Evolutionary conservation across 2,888 invertebrate species (phyloP).

Genomic region (Melinaea menophilus): DNA sequence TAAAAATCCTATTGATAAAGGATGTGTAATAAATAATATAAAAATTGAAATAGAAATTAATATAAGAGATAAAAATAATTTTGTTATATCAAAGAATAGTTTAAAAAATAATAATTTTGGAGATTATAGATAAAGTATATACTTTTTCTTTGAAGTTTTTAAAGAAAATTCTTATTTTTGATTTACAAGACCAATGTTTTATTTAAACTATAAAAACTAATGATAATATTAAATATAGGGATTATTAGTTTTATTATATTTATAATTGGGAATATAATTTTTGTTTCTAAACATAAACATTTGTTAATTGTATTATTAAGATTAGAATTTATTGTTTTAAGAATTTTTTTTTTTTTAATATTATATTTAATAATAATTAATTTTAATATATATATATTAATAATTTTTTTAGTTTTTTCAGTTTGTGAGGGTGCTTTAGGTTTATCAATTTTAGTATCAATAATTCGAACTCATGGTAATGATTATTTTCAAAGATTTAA

Average conservation of each 20-base stretch:
- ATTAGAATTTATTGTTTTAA: constrained; percentile 79
- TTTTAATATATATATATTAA: constrained; percentile 70
- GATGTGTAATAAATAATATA: constrained; percentile 62
- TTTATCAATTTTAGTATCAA: constrained; percentile 78
- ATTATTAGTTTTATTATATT: constrained; percentile 66
- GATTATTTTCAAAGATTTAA: constrained; percentile 80
- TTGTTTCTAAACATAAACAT: constrained; percentile 78
- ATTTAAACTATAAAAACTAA: constrained; percentile 81
- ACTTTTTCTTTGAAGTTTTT: constrained; percentile 80
- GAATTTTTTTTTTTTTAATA: constrained; percentile 73
- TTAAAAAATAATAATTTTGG: constrained; percentile 84
- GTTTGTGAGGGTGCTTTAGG: constrained; percentile 83
- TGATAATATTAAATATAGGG: constrained; percentile 65
- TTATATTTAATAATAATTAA: constrained; percentile 63
- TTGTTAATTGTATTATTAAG: constrained; percentile 78
- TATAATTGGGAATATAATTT: constrained; percentile 71
- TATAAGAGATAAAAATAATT: constrained; percentile 57
- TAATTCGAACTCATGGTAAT: constrained; percentile 80
- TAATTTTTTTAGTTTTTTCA: constrained; percentile 79
- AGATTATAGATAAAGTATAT: constrained; percentile 78
- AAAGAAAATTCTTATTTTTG: constrained; percentile 78
- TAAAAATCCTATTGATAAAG: constrained; percentile 74
- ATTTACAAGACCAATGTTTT: constrained; percentile 84
- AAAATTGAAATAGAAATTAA: constrained; percentile 52
- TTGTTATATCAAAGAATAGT: constrained; percentile 77